A percentile compares a stretch with the other conserved stretches of the same genome.
phyloP scores from a whole-genome alignment of 2,888 invertebrate species.

The Archips crataeganus region DNA sequence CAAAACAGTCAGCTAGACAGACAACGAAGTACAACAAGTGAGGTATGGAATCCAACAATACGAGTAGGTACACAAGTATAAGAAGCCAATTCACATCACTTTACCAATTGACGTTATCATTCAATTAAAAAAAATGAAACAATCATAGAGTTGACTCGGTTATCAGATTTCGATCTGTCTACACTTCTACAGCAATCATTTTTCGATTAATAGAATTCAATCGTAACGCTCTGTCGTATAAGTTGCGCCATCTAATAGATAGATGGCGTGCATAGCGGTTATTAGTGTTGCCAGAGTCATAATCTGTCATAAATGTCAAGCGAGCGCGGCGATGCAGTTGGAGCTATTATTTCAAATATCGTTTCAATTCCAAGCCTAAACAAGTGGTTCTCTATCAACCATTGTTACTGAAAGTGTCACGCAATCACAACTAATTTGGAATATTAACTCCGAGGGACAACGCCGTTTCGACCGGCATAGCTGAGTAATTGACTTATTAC shows the following conservation, averaged over 20 bases:
- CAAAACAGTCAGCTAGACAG: too few species aligned
- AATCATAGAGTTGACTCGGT: slow-evolving; percentile 50
- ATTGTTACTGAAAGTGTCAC: slow-evolving; percentile 72
- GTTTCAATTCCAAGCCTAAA: slow-evolving; percentile 71
- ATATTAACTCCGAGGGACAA: slow-evolving; percentile 55
- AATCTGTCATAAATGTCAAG: slow-evolving; percentile 83
- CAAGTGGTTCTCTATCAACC: slow-evolving; percentile 70
- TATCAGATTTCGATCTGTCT: slow-evolving; percentile 60
- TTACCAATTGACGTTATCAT: slow-evolving; percentile 10
- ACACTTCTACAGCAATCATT: slow-evolving; percentile 59
- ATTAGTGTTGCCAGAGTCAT: slow-evolving; percentile 75
- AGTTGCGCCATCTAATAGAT: slow-evolving; percentile 77
- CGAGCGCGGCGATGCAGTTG: slow-evolving; percentile 65
- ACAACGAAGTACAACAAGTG: too few species aligned
- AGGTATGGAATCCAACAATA: too few species aligned
- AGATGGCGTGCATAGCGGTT: slow-evolving; percentile 77
- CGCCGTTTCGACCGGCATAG: slow-evolving; percentile 54
- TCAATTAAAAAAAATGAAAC: slow-evolving; percentile 46
- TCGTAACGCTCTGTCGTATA: slow-evolving; percentile 66
- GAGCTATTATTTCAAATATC: slow-evolving; percentile 72
- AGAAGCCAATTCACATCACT: background rate
- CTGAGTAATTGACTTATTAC: slow-evolving; percentile 59
- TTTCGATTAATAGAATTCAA: slow-evolving; percentile 75
- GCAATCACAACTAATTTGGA: slow-evolving; percentile 66
- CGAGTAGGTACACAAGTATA: background rate